Conservation (phyloP, 2,797 vertebrate species). For the Anguilla obscura region DNA sequence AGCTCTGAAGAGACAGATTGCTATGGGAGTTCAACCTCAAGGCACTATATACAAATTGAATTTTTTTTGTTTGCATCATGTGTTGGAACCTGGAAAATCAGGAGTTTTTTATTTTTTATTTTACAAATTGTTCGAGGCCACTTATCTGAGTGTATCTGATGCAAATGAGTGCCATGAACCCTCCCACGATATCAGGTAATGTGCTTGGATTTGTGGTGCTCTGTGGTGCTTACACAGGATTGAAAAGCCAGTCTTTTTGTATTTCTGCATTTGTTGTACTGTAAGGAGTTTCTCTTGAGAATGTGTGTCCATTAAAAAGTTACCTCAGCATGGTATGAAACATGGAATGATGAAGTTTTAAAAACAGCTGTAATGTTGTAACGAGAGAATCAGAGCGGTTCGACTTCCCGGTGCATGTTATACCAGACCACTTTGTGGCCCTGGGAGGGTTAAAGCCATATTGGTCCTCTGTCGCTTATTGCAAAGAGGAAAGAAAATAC, state of each 20-base stretch:
- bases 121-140: not conserved
- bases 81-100: not conserved
- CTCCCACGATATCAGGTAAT: not conserved
- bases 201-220: not conserved
- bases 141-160: not conserved
- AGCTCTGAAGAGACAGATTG: conserved; percentile 15
- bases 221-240: not conserved
- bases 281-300: conserved; percentile 1
- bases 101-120: not conserved
- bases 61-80: conserved; percentile 3
- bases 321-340: not conserved
- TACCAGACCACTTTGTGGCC: conserved; percentile 36
- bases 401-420: conserved; percentile 40
- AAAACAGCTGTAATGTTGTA: not conserved
- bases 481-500: conserved; percentile 77
- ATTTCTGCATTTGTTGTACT: not conserved
- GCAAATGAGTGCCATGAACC: not conserved
- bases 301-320: not conserved
- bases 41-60: not conserved
- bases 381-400: conserved; percentile 25
- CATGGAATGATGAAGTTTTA: not conserved
- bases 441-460: conserved; percentile 62
- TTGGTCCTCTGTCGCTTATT: conserved; percentile 43
- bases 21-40: not conserved
- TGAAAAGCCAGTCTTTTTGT: not conserved